Evolutionary conservation across 1,140 invertebrate genomes (phyloP).

Genomic region (Brevipalpus yothersi): DNA sequence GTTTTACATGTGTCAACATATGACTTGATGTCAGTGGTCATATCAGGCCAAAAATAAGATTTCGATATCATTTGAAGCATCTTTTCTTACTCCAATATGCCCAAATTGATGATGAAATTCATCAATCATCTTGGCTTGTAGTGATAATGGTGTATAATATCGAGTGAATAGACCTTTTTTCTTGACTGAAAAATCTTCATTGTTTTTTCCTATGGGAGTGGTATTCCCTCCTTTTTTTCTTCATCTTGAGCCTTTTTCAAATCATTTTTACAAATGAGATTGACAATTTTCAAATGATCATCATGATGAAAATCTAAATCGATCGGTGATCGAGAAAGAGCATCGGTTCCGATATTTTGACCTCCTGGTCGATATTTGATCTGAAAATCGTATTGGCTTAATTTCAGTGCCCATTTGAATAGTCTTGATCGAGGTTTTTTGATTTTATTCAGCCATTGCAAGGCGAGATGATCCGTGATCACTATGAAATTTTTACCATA

Average conservation of each 20-base stretch:
- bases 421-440: background rate
- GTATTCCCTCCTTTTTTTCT: background rate
- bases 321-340: background rate
- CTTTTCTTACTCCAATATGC: constrained; percentile 1
- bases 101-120: constrained; percentile 1
- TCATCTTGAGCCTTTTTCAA: background rate
- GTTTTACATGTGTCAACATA: background rate
- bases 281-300: too few relatives aligned
- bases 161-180: background rate
- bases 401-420: background rate
- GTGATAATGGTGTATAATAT: background rate
- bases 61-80: background rate
- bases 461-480: constrained; percentile 23
- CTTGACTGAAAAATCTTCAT: background rate
- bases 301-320: background rate
- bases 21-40: background rate
- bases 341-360: background rate
- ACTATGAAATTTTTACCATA: constrained; percentile 20
- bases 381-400: background rate
- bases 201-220: background rate
- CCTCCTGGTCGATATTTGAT: background rate
- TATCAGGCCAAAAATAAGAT: too few relatives aligned
- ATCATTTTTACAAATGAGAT: background rate
- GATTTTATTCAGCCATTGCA: constrained; percentile 10
- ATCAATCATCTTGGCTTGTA: background rate